Evolutionary conservation across 2,113 vertebrate genomes (phyloP).

Genomic region (Colaptes auratus): DNA sequence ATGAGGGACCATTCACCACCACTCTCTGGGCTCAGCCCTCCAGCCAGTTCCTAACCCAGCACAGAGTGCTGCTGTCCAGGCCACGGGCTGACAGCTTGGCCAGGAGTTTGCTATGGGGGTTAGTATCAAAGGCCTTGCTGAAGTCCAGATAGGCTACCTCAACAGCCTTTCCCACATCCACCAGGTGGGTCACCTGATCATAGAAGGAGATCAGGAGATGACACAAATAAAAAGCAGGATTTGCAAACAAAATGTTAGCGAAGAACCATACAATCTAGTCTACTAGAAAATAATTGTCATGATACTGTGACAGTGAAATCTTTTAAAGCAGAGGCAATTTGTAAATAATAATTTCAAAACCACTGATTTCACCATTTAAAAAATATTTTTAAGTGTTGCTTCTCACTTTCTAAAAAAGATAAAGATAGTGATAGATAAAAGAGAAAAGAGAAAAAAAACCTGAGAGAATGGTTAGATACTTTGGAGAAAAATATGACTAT

Average conservation of each 20-base stretch:
- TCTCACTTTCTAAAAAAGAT: not conserved
- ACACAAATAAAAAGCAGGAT: not conserved
- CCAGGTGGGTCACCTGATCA: no score
- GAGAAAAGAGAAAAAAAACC: not conserved
- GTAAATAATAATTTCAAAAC: not conserved
- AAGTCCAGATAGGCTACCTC: no score
- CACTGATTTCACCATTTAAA: not conserved
- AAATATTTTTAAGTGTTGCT: not conserved
- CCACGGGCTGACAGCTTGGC: no score
- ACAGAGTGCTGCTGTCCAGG: no score
- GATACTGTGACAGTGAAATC: not conserved
- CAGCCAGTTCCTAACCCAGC: no score
- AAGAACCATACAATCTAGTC: not conserved
- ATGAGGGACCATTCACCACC: no score
- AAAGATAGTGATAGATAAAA: not conserved
- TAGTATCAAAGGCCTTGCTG: no score
- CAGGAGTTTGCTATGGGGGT: no score
- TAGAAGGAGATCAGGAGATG: not conserved
- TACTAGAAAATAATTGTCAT: not conserved
- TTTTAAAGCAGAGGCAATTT: not conserved
- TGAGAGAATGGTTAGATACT: not conserved
- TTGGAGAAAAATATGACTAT: not conserved
- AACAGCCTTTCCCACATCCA: no score
- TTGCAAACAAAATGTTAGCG: not conserved
- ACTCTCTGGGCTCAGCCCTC: no score